These are phyloP conservation scores for Pantherophis guttatus DNA, from an alignment of 2,113 vertebrate genomes.

Conservation along the genomic window DNA sequence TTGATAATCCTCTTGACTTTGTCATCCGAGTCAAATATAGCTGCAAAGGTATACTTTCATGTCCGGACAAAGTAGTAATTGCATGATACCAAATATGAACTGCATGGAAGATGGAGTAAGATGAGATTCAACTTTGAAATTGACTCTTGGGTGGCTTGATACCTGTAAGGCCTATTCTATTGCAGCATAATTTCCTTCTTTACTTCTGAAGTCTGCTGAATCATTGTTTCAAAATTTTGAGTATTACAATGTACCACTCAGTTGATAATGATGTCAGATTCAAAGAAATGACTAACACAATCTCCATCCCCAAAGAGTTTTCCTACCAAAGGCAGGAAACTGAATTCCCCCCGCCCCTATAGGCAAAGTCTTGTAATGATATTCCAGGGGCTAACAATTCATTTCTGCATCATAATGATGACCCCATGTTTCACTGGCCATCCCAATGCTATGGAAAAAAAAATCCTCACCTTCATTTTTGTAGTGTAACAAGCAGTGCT, in stretches of 20 bases:
- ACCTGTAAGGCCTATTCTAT: background rate
- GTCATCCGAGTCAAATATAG: background rate
- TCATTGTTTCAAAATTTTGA: background rate
- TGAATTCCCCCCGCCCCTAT: background rate
- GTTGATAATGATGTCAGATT: background rate
- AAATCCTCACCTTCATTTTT: background rate
- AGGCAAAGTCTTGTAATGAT: background rate
- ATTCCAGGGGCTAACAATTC: background rate
- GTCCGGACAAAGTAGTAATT: background rate
- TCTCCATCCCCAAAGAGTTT: background rate
- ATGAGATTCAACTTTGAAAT: background rate
- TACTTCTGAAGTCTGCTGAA: background rate
- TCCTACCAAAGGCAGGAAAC: background rate
- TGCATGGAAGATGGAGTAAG: background rate
- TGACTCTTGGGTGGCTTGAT: background rate
- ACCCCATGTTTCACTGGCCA: background rate
- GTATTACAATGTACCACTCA: background rate
- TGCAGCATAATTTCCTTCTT: background rate
- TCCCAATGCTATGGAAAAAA: background rate
- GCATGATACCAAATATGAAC: background rate
- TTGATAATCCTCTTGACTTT: background rate
- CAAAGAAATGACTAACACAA: background rate
- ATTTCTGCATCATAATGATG: background rate
- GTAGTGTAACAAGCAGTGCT: background rate
- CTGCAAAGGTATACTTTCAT: background rate